Evolutionary conservation across 2,888 invertebrate species (phyloP), one percentile per base, ranked within the genome.

Genomic region (Caenorhabditis zanzibari): DNA sequence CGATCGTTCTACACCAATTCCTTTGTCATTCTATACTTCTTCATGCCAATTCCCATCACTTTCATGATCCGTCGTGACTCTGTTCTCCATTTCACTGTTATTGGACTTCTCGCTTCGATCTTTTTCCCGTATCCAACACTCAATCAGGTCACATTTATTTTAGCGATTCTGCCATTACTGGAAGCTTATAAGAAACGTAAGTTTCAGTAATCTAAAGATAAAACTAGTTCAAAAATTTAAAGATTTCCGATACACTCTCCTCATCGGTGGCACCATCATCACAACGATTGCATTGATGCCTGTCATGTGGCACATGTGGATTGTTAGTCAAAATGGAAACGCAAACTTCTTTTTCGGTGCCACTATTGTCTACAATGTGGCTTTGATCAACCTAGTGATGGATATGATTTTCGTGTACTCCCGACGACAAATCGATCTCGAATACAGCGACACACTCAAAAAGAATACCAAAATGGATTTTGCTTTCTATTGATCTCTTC

Each of bases 281-380:
- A 95, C 96, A 73, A 96, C 96, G 19, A 95, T 96, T 38, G 95
- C 96, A 5, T 95, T 99, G 88, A 97, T 96, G 69, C 91, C 99
- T 0, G 96, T 97, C 2, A 95, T 98, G 71, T 98, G 97, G 96
- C 96, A 98, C 93, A 94, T 99, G 52, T 99, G 99, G 99, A 97
- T 99, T 89, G 97, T 97, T 93, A 95, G 96, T 12, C 96, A 98
- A 52, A 97, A 98, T 54, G 99, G 98, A 7, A 99, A 99, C 94
- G 98, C 99, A 0, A 99, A 99, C 93, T 99, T 99, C 93, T 99
- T 97, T 94, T 99, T 99, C 93, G 98, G 97, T 44, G 96, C 97
- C 0, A 97, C 98, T 0, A 94, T 99, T 26, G 96, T 96, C 0
- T 97, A 97, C 93, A 96, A 96, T 24, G 96, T 96, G 63, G 96